Evolutionary conservation across 2,888 invertebrate genomes (phyloP).

Genomic region (Orthosia gothica): DNA sequence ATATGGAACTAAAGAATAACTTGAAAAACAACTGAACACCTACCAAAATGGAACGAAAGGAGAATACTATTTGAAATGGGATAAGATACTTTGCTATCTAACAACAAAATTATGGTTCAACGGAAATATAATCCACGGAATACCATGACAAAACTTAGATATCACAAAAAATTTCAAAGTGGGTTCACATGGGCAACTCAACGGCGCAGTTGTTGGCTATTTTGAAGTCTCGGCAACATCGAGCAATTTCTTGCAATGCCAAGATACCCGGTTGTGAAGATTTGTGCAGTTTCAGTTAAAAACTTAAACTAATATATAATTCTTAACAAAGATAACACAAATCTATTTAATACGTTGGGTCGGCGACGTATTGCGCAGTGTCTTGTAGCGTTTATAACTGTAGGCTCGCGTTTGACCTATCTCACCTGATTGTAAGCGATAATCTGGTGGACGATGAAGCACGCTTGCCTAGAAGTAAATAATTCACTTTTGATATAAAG

Average conservation of each 20-base stretch:
- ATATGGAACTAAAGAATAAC: background rate
- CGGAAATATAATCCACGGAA: background rate
- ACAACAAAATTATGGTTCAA: background rate
- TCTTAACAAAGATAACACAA: too few relatives aligned
- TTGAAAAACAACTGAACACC: background rate
- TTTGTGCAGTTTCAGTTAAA: too few relatives aligned
- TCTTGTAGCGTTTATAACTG: too few relatives aligned
- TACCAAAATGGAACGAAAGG: background rate
- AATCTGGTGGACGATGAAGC: too few relatives aligned
- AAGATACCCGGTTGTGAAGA: background rate
- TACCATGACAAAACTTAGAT: background rate
- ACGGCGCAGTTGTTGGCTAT: background rate
- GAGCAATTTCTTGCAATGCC: too few relatives aligned
- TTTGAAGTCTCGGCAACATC: background rate
- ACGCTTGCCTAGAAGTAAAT: too few relatives aligned
- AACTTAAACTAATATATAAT: too few relatives aligned
- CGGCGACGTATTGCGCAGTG: too few relatives aligned
- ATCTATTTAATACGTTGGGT: too few relatives aligned
- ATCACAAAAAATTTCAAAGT: background rate
- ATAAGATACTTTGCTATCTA: background rate
- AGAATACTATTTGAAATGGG: background rate
- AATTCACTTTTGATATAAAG: too few relatives aligned
- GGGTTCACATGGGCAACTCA: background rate
- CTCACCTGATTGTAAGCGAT: too few relatives aligned
- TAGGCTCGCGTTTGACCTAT: too few relatives aligned